phyloP scores from a whole-genome alignment of 2,797 vertebrate species.

The Loriculus beryllinus region DNA sequence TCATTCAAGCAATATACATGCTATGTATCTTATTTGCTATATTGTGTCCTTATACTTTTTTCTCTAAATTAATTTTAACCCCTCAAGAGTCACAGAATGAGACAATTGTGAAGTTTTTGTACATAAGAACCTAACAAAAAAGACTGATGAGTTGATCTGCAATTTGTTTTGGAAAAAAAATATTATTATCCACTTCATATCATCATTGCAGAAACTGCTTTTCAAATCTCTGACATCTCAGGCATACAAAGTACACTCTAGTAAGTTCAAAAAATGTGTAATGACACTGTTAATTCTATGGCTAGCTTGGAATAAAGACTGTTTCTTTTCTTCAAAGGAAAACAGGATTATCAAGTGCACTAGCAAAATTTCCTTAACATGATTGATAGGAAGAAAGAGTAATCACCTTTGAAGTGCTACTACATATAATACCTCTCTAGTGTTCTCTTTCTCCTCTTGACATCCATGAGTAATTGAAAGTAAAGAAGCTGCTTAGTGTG shows the following conservation, averaged over 20 bases:
- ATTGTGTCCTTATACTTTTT: not conserved
- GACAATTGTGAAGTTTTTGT: not conserved
- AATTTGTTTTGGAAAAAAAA: slow-evolving; percentile 65
- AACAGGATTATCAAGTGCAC: slow-evolving; percentile 75
- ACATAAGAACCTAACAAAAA: not conserved
- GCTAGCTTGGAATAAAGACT: slow-evolving; percentile 62
- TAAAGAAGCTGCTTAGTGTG: slow-evolving; percentile 72
- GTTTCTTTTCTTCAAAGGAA: slow-evolving; percentile 74
- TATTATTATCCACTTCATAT: slow-evolving; percentile 47
- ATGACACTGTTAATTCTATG: slow-evolving; percentile 73
- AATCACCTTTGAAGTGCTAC: slow-evolving; percentile 79
- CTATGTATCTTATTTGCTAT: not conserved
- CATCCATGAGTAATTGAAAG: slow-evolving; percentile 74
- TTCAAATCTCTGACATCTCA: slow-evolving; percentile 62
- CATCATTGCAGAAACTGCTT: slow-evolving; percentile 66
- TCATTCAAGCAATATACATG: not conserved
- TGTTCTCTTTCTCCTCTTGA: slow-evolving; percentile 74
- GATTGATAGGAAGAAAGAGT: slow-evolving; percentile 77
- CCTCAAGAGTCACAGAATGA: not conserved
- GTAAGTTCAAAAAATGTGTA: slow-evolving; percentile 73
- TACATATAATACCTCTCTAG: slow-evolving; percentile 71
- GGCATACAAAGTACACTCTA: slow-evolving; percentile 67
- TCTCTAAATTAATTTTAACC: slow-evolving; percentile 31
- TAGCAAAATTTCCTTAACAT: slow-evolving; percentile 75
- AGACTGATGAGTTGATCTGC: slow-evolving; percentile 2